These are phyloP conservation scores for Limnephilus marmoratus DNA, from an alignment of 2,888 invertebrate species.

Conservation along the genomic window DNA sequence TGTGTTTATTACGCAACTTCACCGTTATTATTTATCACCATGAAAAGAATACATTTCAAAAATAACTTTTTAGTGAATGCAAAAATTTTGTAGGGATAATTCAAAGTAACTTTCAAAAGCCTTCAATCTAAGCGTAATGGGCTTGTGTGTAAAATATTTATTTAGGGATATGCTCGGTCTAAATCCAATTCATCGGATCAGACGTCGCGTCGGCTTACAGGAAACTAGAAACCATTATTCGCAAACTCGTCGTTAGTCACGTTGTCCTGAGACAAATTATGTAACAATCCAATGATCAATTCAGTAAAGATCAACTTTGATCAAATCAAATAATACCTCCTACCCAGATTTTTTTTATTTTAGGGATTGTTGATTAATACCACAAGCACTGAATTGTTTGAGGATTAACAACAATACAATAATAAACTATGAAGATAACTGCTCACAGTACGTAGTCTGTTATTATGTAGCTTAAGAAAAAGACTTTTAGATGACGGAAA, in stretches of 20 bases:
- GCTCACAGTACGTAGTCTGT: background rate
- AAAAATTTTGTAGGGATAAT: background rate
- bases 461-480: background rate
- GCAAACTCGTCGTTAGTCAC: background rate
- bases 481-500: background rate
- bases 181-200: background rate
- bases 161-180: background rate
- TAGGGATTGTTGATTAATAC: background rate
- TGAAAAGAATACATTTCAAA: background rate
- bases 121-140: background rate
- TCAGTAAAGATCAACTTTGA: background rate
- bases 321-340: background rate
- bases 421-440: background rate
- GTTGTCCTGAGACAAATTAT: background rate
- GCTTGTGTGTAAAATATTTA: too few species aligned
- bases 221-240: background rate
- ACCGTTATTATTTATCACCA: background rate
- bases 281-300: background rate
- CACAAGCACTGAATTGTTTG: too few species aligned
- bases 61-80: background rate
- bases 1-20: background rate
- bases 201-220: background rate
- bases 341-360: background rate
- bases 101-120: background rate
- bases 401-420: background rate